Percentiles rank a stretch among this genome's conserved stretches.
Evolutionary conservation across 1,140 invertebrate species (phyloP).

Genomic region (Neodiprion pinetum): DNA sequence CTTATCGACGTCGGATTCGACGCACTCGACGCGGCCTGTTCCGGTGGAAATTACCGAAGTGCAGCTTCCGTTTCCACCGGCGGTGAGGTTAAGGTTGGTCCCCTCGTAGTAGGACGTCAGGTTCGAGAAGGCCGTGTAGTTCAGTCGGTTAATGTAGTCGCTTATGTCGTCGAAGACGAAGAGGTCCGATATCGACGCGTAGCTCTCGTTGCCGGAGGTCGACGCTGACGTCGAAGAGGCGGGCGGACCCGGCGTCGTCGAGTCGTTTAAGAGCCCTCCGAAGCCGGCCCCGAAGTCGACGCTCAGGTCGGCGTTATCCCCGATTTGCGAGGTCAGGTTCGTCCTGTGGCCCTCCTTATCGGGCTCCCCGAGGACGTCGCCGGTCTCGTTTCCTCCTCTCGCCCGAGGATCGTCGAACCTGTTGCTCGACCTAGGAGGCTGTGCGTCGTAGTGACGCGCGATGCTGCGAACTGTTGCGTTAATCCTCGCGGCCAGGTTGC

Average conservation of each 20-base stretch:
- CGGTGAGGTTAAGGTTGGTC: conserved; percentile 39
- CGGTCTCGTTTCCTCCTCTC: background rate
- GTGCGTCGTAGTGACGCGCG: conserved; percentile 2
- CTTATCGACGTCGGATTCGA: conserved; percentile 42
- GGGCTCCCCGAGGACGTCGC: conserved; percentile 10
- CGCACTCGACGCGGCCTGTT: conserved; percentile 61
- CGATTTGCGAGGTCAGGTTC: background rate
- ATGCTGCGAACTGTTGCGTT: conserved; percentile 11
- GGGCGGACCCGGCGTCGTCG: conserved; percentile 19
- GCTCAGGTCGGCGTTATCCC: conserved; percentile 25
- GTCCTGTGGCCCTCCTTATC: background rate
- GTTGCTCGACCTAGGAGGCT: background rate
- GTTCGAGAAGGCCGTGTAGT: conserved; percentile 53
- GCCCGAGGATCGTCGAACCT: conserved; percentile 16
- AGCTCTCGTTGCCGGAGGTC: conserved; percentile 47
- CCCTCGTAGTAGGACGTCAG: conserved; percentile 52
- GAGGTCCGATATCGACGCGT: conserved; percentile 53
- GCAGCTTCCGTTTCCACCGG: conserved; percentile 41
- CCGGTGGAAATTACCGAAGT: conserved; percentile 41
- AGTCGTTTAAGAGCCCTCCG: background rate
- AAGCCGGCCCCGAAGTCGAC: conserved; percentile 15
- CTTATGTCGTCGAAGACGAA: conserved; percentile 57
- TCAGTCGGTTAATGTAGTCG: conserved; percentile 54
- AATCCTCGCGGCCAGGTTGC: conserved; percentile 19
- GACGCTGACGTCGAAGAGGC: conserved; percentile 1